These are phyloP conservation scores for Malthinus flaveolus DNA, from an alignment of 2,888 invertebrate species.

Conservation along the genomic window DNA sequence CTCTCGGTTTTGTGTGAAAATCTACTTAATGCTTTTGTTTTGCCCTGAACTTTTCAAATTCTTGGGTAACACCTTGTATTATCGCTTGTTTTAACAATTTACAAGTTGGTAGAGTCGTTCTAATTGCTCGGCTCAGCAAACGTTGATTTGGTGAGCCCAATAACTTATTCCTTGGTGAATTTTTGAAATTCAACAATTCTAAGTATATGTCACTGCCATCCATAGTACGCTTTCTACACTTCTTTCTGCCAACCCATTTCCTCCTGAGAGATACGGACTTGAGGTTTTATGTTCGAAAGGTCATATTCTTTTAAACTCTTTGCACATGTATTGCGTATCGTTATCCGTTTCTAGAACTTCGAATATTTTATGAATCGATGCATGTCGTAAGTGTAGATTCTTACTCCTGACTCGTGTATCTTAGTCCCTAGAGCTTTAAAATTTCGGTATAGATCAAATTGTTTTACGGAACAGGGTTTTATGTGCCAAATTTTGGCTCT, in stretches of 20 bases:
- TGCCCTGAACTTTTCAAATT: background rate
- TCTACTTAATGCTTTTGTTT: background rate
- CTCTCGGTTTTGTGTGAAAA: background rate
- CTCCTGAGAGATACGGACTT: background rate
- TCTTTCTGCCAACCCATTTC: slow-evolving; percentile 5
- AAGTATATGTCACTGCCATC: background rate
- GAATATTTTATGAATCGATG: too few relatives aligned
- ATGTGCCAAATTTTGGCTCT: too few relatives aligned
- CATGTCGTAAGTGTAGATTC: too few relatives aligned
- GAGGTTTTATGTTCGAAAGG: slow-evolving; percentile 1
- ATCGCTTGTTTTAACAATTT: background rate
- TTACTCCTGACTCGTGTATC: too few relatives aligned
- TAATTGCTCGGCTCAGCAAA: background rate
- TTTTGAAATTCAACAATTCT: slow-evolving; percentile 2
- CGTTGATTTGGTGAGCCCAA: slow-evolving; percentile 10
- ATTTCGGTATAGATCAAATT: too few relatives aligned
- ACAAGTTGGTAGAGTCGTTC: background rate
- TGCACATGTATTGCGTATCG: slow-evolving; percentile 4
- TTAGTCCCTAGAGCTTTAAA: too few relatives aligned
- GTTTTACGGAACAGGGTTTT: too few relatives aligned
- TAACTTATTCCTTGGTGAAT: slow-evolving; percentile 4
- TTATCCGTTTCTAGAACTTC: slow-evolving; percentile 8
- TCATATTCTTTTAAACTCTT: slow-evolving; percentile 2
- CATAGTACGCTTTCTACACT: slow-evolving; percentile 6
- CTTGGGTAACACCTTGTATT: background rate